phyloP scores from a whole-genome alignment of 2,888 invertebrate genomes.

The Lymantria dispar region DNA sequence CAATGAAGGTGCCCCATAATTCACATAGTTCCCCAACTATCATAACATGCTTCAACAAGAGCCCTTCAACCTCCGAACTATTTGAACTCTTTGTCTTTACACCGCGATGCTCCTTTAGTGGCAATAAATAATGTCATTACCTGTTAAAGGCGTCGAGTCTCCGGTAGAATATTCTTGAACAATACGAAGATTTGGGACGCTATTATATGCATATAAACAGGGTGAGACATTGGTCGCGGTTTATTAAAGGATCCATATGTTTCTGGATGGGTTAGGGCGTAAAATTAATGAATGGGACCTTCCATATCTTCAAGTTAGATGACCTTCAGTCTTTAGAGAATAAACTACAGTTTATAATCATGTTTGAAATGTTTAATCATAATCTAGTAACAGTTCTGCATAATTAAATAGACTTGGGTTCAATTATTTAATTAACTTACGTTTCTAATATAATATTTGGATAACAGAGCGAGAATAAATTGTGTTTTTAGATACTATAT shows the following conservation, averaged over 20 bases:
- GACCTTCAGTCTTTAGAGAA: constrained; percentile 28
- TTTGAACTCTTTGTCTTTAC: constrained; percentile 62
- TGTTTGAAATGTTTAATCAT: constrained; percentile 17
- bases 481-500: too few relatives aligned
- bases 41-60: constrained; percentile 53
- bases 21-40: constrained; percentile 48
- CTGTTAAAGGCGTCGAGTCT: constrained; percentile 59
- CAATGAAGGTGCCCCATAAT: constrained; percentile 38
- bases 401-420: too few relatives aligned
- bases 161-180: constrained; percentile 65
- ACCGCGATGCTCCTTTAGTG: constrained; percentile 58
- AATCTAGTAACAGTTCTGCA: constrained; percentile 6
- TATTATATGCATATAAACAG: constrained; percentile 70
- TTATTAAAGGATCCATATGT: constrained; percentile 54
- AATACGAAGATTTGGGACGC: constrained; percentile 71
- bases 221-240: constrained; percentile 58
- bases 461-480: too few relatives aligned
- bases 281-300: constrained; percentile 36
- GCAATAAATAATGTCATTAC: constrained; percentile 77
- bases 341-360: constrained; percentile 21
- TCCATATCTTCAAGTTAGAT: constrained; percentile 32
- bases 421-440: too few relatives aligned
- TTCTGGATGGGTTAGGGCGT: constrained; percentile 32
- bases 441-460: too few relatives aligned
- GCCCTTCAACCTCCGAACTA: constrained; percentile 46